phyloP scores from a whole-genome alignment of 2,797 vertebrate species.

The Poecilia picta region DNA sequence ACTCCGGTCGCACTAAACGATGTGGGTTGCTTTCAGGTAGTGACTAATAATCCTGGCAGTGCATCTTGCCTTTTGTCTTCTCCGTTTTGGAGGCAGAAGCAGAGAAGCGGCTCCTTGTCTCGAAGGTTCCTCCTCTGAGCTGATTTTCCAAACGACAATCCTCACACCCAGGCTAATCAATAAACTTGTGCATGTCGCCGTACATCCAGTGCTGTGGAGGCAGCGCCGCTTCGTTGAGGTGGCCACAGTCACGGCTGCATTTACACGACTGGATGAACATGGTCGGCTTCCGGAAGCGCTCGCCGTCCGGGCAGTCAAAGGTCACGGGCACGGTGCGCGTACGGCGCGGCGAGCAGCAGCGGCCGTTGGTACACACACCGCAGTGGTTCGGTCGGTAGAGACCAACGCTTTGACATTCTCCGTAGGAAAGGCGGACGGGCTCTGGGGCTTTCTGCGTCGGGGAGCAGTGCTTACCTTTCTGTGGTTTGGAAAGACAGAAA shows the following conservation, averaged over 20 bases:
- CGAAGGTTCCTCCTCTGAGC: constrained; percentile 29
- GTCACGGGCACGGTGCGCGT: constrained; percentile 73
- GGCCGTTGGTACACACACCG: constrained; percentile 69
- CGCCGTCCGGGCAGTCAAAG: constrained; percentile 75
- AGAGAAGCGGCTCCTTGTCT: constrained; percentile 36
- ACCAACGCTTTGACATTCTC: constrained; percentile 73
- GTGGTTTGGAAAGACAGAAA: constrained; percentile 22
- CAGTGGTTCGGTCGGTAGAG: constrained; percentile 80
- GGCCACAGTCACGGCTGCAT: constrained; percentile 73
- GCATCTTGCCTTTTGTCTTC: constrained; percentile 29
- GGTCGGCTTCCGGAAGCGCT: constrained; percentile 66
- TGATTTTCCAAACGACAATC: background rate
- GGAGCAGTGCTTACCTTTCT: constrained; percentile 78
- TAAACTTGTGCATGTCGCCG: constrained; percentile 77
- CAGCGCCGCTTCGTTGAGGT: constrained; percentile 74
- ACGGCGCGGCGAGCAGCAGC: constrained; percentile 77
- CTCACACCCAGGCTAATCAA: constrained; percentile 53
- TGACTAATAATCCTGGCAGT: constrained; percentile 33
- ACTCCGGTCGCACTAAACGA: constrained; percentile 53
- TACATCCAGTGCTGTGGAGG: constrained; percentile 77
- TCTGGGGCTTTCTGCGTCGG: constrained; percentile 66
- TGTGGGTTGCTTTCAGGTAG: constrained; percentile 34
- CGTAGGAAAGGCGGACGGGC: constrained; percentile 68
- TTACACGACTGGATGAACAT: constrained; percentile 83
- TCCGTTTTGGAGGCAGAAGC: constrained; percentile 40